Evolutionary conservation across 2,888 invertebrate species (phyloP), one percentile per base, ranked within the genome.

Genomic region (Scrobipalpa costella): DNA sequence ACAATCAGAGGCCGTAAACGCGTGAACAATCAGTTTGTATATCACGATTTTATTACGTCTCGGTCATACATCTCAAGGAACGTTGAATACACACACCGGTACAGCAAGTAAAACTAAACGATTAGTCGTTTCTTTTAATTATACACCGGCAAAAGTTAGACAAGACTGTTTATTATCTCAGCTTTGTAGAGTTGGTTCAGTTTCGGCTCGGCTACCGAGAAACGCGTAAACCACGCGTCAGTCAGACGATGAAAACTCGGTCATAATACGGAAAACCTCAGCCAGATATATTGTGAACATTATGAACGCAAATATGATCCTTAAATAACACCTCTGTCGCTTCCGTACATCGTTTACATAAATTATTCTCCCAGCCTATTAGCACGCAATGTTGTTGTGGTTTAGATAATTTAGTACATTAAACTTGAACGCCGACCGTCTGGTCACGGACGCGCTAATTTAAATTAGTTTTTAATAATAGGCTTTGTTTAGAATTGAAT

Each of bases 221-320:
- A 27, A 73, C 71, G 72, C 72, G 76, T 80, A 78, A 83, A 83
- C 81, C 77, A 68, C 74, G 72, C 81, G 81, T 83, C 86, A 79
- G 73, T 81, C 72, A 69, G 66, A 69, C 44, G 44, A 44, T 44
- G 44, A 69, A 76, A 71, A 75, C 71, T 70, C 74, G 74, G 78
- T 83, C 83, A 85, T 83, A 85, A 82, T 81, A 84, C 80, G 79
- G 79, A 77, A 81, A 76, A 81, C 76, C 68, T 81, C 77, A 74
- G 72, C 78, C 63, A 72, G 74, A 82, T 80, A 79, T 68, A 74
- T 73, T 34, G 60, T 49, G 47, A 49, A 60, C 34, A 49, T 15
- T 49, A 19, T 60, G 15, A 70, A 50, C 57, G 55, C 67, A 62
- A 64, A 59, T 44, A 59, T 64, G 52, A 61, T 38, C 49, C 57